Percentiles rank a stretch among this genome's conserved stretches.
Conservation (phyloP, 2,797 vertebrate genomes). For the Sandelia bainsii region DNA sequence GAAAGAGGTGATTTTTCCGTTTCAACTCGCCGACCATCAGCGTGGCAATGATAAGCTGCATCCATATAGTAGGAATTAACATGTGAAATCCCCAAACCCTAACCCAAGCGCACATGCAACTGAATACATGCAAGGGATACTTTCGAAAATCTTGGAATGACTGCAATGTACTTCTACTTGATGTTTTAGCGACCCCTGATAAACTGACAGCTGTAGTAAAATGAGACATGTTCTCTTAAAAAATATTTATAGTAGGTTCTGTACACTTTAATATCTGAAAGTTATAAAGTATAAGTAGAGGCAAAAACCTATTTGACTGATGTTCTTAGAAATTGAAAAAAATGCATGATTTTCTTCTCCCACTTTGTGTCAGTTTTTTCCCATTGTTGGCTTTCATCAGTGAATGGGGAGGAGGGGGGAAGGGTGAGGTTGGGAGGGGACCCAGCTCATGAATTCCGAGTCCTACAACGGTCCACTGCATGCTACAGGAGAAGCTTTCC, state of each 20-base stretch:
- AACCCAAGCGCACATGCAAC: slow-evolving; percentile 81
- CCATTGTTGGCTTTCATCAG: slow-evolving; percentile 79
- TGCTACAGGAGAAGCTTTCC: slow-evolving; percentile 97
- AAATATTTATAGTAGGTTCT: slow-evolving; percentile 96
- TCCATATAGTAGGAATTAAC: slow-evolving; percentile 74
- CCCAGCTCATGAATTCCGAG: slow-evolving; percentile 76
- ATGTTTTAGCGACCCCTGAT: slow-evolving; percentile 87
- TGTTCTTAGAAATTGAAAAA: slow-evolving; percentile 88
- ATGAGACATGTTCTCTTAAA: slow-evolving; percentile 94
- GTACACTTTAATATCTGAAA: slow-evolving; percentile 94
- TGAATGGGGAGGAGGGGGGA: slow-evolving; percentile 55
- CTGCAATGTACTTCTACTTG: slow-evolving; percentile 83
- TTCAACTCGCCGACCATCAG: slow-evolving; percentile 25
- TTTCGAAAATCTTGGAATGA: slow-evolving; percentile 87
- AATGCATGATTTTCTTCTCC: slow-evolving; percentile 79
- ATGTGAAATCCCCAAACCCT: slow-evolving; percentile 48
- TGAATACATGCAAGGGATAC: slow-evolving; percentile 87
- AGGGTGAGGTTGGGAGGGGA: slow-evolving; percentile 63
- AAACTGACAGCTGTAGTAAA: slow-evolving; percentile 95
- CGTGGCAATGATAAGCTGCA: slow-evolving; percentile 83
- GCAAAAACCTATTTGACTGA: slow-evolving; percentile 88
- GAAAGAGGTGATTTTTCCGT: not conserved
- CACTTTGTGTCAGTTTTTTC: slow-evolving; percentile 74
- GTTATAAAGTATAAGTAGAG: slow-evolving; percentile 92
- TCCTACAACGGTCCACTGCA: slow-evolving; percentile 68